Percentiles rank a stretch among this genome's conserved stretches.
Conservation (phyloP, 2,888 invertebrate species). For the Noctuana brunneofusca region DNA sequence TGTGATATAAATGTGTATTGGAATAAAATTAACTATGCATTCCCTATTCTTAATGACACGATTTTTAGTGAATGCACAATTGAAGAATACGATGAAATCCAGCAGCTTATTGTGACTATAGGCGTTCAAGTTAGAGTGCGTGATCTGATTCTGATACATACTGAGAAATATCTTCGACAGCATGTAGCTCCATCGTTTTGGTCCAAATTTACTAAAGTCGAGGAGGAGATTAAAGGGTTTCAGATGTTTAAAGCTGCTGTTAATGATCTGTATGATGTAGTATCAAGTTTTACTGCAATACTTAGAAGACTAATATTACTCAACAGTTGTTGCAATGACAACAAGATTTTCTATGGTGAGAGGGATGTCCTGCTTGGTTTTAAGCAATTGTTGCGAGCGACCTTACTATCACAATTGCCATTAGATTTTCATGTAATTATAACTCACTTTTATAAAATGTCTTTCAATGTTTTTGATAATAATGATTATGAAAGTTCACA, state of each 20-base stretch:
- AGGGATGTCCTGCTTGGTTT: slow-evolving; percentile 81
- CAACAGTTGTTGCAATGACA: slow-evolving; percentile 68
- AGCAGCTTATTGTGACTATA: slow-evolving; percentile 64
- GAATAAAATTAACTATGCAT: slow-evolving; percentile 75
- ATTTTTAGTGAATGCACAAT: slow-evolving; percentile 64
- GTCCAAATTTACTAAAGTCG: slow-evolving; percentile 79
- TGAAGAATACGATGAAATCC: slow-evolving; percentile 69
- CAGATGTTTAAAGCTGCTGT: slow-evolving; percentile 86
- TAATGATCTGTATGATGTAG: slow-evolving; percentile 83
- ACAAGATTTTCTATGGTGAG: slow-evolving; percentile 79
- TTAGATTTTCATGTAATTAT: slow-evolving; percentile 87
- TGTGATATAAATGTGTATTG: slow-evolving; percentile 68
- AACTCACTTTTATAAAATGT: slow-evolving; percentile 89
- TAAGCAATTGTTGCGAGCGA: slow-evolving; percentile 85
- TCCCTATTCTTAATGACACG: slow-evolving; percentile 71
- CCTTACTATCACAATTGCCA: slow-evolving; percentile 88
- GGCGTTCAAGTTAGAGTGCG: slow-evolving; percentile 70
- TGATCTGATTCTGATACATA: slow-evolving; percentile 67
- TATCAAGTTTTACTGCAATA: slow-evolving; percentile 80
- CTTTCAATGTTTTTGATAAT: slow-evolving; percentile 87
- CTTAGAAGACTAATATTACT: slow-evolving; percentile 81
- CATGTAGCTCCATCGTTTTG: slow-evolving; percentile 86
- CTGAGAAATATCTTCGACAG: slow-evolving; percentile 84
- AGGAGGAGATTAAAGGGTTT: slow-evolving; percentile 83
- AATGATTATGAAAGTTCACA: slow-evolving; percentile 70